Conservation (phyloP, 2,797 vertebrate genomes). For the Etheostoma nigrum region DNA sequence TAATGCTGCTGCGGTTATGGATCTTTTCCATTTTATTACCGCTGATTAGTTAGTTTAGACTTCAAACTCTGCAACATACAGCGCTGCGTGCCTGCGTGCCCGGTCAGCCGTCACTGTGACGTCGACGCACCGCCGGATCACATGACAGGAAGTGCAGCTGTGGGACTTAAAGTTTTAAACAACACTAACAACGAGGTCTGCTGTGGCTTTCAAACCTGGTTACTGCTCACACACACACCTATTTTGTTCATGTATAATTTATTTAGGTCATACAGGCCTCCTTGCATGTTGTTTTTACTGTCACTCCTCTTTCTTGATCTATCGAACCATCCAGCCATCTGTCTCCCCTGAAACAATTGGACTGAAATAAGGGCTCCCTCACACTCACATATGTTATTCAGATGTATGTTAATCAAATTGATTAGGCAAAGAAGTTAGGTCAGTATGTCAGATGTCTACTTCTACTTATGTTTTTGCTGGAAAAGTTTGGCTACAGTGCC, state of each 20-base stretch:
- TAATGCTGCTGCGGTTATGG: conserved; percentile 46
- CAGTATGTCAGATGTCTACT: neutral
- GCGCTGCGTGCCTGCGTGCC: conserved; percentile 31
- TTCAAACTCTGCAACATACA: conserved; percentile 81
- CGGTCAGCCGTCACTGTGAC: conserved; percentile 57
- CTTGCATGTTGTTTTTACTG: no score
- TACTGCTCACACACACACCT: neutral
- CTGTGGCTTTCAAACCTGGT: neutral
- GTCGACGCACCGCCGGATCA: conserved; percentile 57
- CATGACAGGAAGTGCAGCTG: conserved; percentile 73
- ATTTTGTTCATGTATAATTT: neutral
- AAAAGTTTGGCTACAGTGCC: neutral
- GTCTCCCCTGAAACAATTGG: neutral
- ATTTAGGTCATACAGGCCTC: no score
- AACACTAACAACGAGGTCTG: conserved; percentile 50
- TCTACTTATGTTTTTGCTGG: conserved; percentile 5
- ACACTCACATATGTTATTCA: neutral
- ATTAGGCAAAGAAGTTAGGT: neutral
- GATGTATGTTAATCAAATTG: neutral
- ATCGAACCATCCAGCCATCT: no score
- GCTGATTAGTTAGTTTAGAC: conserved; percentile 64
- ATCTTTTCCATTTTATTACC: conserved; percentile 68
- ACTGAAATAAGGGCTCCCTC: neutral
- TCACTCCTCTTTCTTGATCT: no score
- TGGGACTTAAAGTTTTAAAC: conserved; percentile 80